These are phyloP conservation scores for Falcunculus frontatus DNA, from an alignment of 2,113 vertebrate species.

Conservation along the genomic window DNA sequence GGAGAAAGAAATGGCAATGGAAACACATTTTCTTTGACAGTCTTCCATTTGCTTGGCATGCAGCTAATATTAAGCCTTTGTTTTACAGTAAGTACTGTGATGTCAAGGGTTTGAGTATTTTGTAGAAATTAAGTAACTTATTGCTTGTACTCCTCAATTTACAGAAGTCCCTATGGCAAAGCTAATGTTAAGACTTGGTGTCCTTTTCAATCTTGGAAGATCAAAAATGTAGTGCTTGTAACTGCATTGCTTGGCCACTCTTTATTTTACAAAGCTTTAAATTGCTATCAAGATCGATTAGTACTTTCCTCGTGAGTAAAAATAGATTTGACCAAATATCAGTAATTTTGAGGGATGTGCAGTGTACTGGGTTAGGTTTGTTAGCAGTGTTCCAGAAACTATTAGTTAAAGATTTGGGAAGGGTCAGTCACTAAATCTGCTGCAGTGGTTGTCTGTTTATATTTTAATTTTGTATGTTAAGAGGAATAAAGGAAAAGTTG, in stretches of 20 bases:
- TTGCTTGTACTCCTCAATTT: neutral
- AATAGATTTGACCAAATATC: neutral
- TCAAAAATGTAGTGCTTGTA: neutral
- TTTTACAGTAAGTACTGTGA: neutral
- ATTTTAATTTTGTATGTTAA: neutral
- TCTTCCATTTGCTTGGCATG: neutral
- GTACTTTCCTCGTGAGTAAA: neutral
- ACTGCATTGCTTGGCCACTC: neutral
- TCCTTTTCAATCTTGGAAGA: neutral
- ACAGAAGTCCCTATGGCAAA: neutral
- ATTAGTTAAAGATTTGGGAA: neutral
- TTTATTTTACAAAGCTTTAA: neutral
- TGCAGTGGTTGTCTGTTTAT: neutral
- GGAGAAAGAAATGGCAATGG: neutral
- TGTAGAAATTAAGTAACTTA: neutral
- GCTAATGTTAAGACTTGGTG: neutral
- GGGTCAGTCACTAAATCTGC: neutral
- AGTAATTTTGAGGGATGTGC: neutral
- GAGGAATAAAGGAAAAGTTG: neutral
- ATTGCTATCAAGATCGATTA: neutral
- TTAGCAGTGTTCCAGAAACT: neutral
- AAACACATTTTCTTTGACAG: neutral
- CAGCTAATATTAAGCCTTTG: neutral
- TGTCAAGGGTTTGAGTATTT: neutral
- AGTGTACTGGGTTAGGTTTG: neutral